Evolutionary conservation across 2,797 vertebrate genomes (phyloP), one percentile per base, ranked within the genome.

Genomic region (Trachurus trachurus): DNA sequence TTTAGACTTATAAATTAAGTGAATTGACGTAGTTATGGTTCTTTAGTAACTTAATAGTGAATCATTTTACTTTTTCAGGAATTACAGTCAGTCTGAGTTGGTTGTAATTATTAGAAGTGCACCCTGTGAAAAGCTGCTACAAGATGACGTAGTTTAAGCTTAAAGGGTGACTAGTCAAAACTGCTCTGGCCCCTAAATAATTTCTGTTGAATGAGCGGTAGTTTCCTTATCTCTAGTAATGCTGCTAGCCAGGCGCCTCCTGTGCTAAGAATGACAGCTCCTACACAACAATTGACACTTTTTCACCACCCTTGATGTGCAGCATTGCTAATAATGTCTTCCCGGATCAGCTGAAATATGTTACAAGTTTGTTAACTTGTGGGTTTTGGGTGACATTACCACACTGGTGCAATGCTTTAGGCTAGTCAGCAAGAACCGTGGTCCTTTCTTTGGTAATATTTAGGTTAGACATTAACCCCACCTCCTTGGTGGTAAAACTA

Each of bases 391-490:
- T 45, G 17, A 12, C 10, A 31, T 50, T 21, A 26, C 11, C 21
- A 8, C 17, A 42, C 2, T 45, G 44, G 1, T 45, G 15, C 6
- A 45, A 7, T 6, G 15, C 15, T 15, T 17, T 2, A 37, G 22
- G 21, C 44, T n/a, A 49, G 5, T 53, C 6, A 6, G 11, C 11
- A 63, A 61, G 69, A 39, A 2, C n/a, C 34, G 9, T n/a, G 13
- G 15, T 16, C 37, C 1, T 34, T 16, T 50, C 19, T 73, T 50
- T 40, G 2, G 7, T 9, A 17, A 22, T 4, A 76, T 34, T 62
- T 69, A 37, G 7, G 34, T 7, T 37, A 66, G 19, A 16, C 63
- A 66, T 73, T 66, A 56, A 68, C 22, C 17, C 7, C 2, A 15
- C 26, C 34, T 60, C 6, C 29, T 0, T 13, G 21, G n/a, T 10